Base-by-base conservation (phyloP, 2,888 invertebrate genomes). In the Pasiphila rectangulata region DNA sequence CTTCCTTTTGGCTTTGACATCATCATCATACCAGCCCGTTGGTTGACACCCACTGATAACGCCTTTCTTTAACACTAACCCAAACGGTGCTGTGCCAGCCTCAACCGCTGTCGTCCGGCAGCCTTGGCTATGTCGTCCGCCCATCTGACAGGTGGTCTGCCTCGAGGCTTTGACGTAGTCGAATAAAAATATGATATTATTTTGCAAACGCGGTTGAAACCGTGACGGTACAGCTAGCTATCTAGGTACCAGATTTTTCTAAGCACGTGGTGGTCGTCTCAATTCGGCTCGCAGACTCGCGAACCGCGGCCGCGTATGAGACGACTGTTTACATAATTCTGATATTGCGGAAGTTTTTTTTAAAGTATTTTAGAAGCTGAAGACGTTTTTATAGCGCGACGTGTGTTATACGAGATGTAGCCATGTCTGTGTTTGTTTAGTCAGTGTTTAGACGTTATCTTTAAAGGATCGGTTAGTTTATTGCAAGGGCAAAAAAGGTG, bases 321-420 rank as follows among this genome's bases (percentile, higher is more conserved):
- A 27, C 21, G 30, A 29, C 24, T 54, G 50, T 60, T 56, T 58
- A 58, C 56, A 53, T 32, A 36, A 45, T 35, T 27, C 35, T 44
- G 45, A 17, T 21, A 25, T 10, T 17, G 60, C 62, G 74, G 71
- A 74, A 72, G 71, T 71, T 75, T 75, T 74, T 64, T 54, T 1
- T 40, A 24, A 45, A 54, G 52, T 78, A 72, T 79, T 77, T 75
- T 75, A 37, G 48, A 38, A 41, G 45, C 52, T 58, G 63, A 63
- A 56, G 59, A 63, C 53, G 55, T 51, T 61, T 60, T 65, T 57
- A 55, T 59, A 47, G 51, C 40, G 63, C 71, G 71, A 71, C 70
- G 69, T 38, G 51, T 47, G 62, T 69, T 69, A 72, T 77, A 72
- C 75, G 66, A 76, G 70, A 74, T 51, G 67, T 64, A 68, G 57